Evolutionary conservation across 2,797 vertebrate genomes (phyloP).

Genomic region (Saxicola maurus): DNA sequence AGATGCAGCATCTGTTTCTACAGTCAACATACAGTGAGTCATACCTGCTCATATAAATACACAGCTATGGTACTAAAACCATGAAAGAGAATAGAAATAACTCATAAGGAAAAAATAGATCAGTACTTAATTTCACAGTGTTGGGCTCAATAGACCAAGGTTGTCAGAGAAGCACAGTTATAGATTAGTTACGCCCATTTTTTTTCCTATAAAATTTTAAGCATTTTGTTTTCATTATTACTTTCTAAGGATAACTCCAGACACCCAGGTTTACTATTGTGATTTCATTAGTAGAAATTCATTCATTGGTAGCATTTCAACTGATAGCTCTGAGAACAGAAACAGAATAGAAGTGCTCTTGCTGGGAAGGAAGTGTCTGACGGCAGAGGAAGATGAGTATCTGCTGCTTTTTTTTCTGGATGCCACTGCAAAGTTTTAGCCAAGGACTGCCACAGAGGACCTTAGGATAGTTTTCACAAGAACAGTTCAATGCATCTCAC

Average conservation of each 20-base stretch:
- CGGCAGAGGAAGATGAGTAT: background rate
- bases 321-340: background rate
- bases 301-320: background rate
- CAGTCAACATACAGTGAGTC: background rate
- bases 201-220: background rate
- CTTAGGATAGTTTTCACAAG: background rate
- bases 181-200: background rate
- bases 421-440: background rate
- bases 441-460: background rate
- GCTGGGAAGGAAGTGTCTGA: background rate
- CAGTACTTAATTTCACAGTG: background rate
- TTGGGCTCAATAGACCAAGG: background rate
- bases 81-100: background rate
- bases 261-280: background rate
- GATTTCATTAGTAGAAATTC: background rate
- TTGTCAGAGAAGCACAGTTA: background rate
- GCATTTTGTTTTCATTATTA: background rate
- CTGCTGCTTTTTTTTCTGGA: background rate
- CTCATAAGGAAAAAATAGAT: background rate
- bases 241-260: background rate
- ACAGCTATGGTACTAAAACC: background rate
- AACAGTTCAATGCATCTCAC: background rate
- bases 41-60: background rate
- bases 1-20: background rate
- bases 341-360: background rate